phyloP scores from a whole-genome alignment of 1,140 invertebrate species.

The Brachionus rubens region DNA sequence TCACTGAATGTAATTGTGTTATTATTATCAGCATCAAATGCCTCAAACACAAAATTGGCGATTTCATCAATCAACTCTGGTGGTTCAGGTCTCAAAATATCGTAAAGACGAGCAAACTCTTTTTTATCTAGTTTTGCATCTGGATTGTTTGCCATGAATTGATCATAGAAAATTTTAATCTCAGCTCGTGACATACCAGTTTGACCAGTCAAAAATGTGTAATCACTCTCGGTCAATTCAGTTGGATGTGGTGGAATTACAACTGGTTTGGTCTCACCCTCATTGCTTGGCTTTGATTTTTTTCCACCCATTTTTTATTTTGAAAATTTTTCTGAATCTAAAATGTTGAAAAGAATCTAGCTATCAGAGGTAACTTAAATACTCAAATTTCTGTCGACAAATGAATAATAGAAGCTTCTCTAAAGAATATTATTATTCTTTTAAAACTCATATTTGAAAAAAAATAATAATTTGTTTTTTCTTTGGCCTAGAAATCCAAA shows the following conservation, averaged over 20 bases:
- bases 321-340: too few species aligned
- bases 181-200: conserved; percentile 1
- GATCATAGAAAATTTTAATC: not conserved
- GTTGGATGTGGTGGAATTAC: not conserved
- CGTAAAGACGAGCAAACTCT: conserved; percentile 10
- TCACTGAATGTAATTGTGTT: conserved; percentile 16
- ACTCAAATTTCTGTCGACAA: too few species aligned
- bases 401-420: too few species aligned
- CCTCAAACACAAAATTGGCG: not conserved
- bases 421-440: too few species aligned
- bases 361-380: too few species aligned
- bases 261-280: not conserved
- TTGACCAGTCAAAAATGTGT: not conserved
- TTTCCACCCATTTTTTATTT: conserved; percentile 39
- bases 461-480: too few species aligned
- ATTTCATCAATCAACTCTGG: conserved; percentile 38
- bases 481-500: too few species aligned
- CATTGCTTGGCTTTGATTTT: conserved; percentile 41
- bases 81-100: conserved; percentile 13
- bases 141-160: conserved; percentile 28
- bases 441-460: too few species aligned
- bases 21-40: conserved; percentile 38
- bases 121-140: conserved; percentile 11
- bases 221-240: conserved; percentile 5
- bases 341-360: too few species aligned